phyloP scores from a whole-genome alignment of 2,888 invertebrate species.

The Sisyra nigra region DNA sequence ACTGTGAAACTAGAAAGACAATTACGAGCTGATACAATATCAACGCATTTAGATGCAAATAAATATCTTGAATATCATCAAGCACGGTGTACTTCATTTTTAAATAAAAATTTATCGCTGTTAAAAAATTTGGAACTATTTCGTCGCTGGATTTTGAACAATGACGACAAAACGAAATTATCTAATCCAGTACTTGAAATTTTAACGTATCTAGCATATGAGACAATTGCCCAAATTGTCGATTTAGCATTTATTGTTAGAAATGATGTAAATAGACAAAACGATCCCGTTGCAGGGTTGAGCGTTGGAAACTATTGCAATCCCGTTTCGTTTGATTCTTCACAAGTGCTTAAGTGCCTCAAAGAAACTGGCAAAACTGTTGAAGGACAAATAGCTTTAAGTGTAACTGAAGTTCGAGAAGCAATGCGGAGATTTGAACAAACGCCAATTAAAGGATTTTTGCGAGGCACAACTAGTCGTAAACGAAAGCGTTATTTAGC shows the following conservation, averaged over 20 bases:
- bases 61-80: constrained; percentile 65
- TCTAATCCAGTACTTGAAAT: constrained; percentile 53
- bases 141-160: constrained; percentile 40
- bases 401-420: constrained; percentile 68
- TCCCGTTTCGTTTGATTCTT: constrained; percentile 39
- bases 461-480: background rate
- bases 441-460: constrained; percentile 35
- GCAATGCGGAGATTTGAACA: constrained; percentile 58
- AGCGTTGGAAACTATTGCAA: constrained; percentile 46
- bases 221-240: constrained; percentile 77
- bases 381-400: constrained; percentile 53
- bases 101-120: constrained; percentile 19
- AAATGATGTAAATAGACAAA: constrained; percentile 52
- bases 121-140: constrained; percentile 15
- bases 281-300: constrained; percentile 53
- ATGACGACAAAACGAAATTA: constrained; percentile 39
- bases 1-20: constrained; percentile 38
- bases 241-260: constrained; percentile 70
- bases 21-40: constrained; percentile 43
- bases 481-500: constrained; percentile 3
- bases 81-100: constrained; percentile 62
- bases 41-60: constrained; percentile 33
- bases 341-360: constrained; percentile 32
- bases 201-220: constrained; percentile 72
- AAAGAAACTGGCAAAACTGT: constrained; percentile 33